These are phyloP conservation scores for Ceratina australensis DNA, from an alignment of 1,140 invertebrate genomes.

Conservation along the genomic window DNA sequence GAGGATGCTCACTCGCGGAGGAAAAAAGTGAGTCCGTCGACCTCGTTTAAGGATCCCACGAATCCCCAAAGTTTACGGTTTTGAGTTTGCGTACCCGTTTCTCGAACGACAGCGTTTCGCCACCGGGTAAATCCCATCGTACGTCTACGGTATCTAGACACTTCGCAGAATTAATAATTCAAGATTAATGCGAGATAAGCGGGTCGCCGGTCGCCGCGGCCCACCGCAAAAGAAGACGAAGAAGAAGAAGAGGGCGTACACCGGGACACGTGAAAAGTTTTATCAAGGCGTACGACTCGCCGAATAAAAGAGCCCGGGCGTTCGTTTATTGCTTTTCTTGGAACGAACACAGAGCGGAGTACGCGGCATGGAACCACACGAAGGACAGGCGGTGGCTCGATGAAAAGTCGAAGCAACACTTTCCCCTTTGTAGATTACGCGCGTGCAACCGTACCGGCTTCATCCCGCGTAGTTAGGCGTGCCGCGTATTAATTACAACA, in stretches of 20 bases:
- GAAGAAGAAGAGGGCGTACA: slow-evolving; percentile 7
- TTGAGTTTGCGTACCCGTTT: slow-evolving; percentile 18
- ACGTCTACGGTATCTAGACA: slow-evolving; percentile 36
- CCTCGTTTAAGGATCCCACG: slow-evolving; percentile 22
- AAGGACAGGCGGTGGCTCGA: slow-evolving; percentile 38
- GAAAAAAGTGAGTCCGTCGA: slow-evolving; percentile 9
- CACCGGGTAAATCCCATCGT: slow-evolving; percentile 29
- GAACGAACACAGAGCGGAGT: slow-evolving; percentile 37
- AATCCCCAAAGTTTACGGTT: slow-evolving; percentile 8
- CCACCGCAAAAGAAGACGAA: not conserved
- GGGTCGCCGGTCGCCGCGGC: not conserved
- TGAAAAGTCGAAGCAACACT: slow-evolving; percentile 55
- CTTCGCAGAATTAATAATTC: slow-evolving; percentile 40
- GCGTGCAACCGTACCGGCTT: not conserved
- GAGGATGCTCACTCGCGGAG: not conserved
- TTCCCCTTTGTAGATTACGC: slow-evolving; percentile 51
- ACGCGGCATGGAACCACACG: slow-evolving; percentile 28
- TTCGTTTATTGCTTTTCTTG: slow-evolving; percentile 59
- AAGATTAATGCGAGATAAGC: slow-evolving; percentile 39
- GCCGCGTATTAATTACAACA: slow-evolving; percentile 56
- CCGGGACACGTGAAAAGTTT: slow-evolving; percentile 20
- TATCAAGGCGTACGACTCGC: slow-evolving; percentile 16
- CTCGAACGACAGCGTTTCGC: slow-evolving; percentile 30
- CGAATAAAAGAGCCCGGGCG: slow-evolving; percentile 24
- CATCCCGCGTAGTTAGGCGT: not conserved